Evolutionary conservation across 35 echinoderm and acorn worm genomes (phyloP).

Genomic region (Acanthaster planci): DNA sequence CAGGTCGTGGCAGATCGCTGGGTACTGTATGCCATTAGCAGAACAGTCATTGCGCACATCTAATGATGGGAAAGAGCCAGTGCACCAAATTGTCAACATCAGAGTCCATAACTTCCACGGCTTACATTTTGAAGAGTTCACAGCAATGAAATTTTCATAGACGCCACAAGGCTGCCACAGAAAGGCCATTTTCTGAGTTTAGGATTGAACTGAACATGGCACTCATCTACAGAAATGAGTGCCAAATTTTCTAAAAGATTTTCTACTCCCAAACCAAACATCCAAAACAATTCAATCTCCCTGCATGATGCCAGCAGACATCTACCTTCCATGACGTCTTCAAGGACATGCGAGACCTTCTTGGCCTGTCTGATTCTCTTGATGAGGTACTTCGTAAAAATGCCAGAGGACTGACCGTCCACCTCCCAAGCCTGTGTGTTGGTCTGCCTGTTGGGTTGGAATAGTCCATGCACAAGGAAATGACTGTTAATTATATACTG

Average conservation of each 20-base stretch:
- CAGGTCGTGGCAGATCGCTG: slow-evolving; percentile 45
- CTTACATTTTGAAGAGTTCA: background rate
- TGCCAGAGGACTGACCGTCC: slow-evolving; percentile 21
- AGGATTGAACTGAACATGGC: too few relatives aligned
- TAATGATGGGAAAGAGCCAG: background rate
- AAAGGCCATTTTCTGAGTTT: too few relatives aligned
- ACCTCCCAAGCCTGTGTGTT: slow-evolving; percentile 61
- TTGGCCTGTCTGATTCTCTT: slow-evolving; percentile 27
- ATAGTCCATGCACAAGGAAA: background rate
- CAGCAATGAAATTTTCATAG: background rate
- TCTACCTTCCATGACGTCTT: slow-evolving; percentile 58
- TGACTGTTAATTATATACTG: background rate
- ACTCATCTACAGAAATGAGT: too few relatives aligned
- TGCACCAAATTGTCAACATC: background rate
- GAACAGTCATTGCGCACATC: slow-evolving; percentile 52
- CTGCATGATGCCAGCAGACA: too few relatives aligned
- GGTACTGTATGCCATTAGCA: slow-evolving; percentile 38
- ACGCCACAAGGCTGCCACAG: background rate
- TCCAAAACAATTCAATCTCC: too few relatives aligned
- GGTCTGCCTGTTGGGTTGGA: slow-evolving; percentile 6
- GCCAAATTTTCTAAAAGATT: too few relatives aligned
- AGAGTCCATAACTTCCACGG: background rate
- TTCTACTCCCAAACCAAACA: too few relatives aligned
- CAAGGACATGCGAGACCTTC: slow-evolving; percentile 32
- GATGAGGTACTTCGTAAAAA: slow-evolving; percentile 64